phyloP scores from a whole-genome alignment of 30 jellyfish, hydroid and myxozoan species.

The Haliclystus octoradiatus region DNA sequence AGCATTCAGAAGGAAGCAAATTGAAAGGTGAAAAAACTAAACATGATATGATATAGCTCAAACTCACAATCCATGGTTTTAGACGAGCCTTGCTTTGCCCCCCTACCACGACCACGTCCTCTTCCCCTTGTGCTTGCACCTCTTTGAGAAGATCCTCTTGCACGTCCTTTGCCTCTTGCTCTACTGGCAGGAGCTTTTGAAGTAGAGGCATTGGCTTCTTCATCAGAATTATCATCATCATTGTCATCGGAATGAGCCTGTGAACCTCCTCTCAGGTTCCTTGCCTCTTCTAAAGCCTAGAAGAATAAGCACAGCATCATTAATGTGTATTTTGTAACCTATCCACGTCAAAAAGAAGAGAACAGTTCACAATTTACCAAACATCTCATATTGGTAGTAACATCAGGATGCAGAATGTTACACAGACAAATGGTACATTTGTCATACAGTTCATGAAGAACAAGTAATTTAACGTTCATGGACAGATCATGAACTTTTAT shows the following conservation, averaged over 20 bases:
- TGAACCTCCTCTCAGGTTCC: no score
- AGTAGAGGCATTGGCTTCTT: neutral
- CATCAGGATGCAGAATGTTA: no score
- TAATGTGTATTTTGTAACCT: no score
- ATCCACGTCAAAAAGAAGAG: no score
- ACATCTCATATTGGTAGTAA: no score
- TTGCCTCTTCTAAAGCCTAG: conserved; percentile 38
- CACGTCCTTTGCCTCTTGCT: conserved; percentile 15
- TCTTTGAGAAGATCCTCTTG: neutral
- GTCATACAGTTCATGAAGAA: no score
- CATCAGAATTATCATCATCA: conserved; percentile 14
- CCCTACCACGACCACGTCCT: conserved; percentile 25
- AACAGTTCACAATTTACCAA: no score
- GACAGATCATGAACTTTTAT: no score
- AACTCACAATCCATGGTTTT: conserved; percentile 44
- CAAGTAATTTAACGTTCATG: no score
- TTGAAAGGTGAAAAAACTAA: no score
- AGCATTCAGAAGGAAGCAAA: no score
- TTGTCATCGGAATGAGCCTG: conserved; percentile 12
- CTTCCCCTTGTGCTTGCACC: conserved; percentile 8
- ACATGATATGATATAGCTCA: neutral
- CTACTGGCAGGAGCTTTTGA: neutral
- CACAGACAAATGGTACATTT: no score
- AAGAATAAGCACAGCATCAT: neutral
- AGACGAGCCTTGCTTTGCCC: conserved; percentile 19